Percentiles rank a stretch among this genome's conserved stretches.
Evolutionary conservation across 1,140 invertebrate species (phyloP).

Genomic region (Bactericera cockerelli): DNA sequence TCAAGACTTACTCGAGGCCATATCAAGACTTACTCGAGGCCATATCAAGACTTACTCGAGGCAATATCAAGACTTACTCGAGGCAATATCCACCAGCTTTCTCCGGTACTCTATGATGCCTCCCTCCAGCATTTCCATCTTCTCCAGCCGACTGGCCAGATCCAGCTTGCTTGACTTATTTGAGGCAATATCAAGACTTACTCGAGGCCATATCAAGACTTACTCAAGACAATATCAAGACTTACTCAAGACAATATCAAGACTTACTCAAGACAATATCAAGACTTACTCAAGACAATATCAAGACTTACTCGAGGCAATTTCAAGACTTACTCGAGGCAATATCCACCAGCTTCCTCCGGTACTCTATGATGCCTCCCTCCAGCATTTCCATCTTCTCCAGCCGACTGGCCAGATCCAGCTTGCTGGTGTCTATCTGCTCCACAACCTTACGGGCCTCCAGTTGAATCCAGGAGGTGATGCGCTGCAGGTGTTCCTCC

Average conservation of each 20-base stretch:
- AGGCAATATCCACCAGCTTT: background rate
- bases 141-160: background rate
- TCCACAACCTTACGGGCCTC: background rate
- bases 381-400: slow-evolving; percentile 7
- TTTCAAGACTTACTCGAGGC: background rate
- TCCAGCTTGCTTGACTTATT: background rate
- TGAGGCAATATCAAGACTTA: too few species aligned
- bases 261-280: too few species aligned
- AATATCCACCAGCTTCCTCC: background rate
- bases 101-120: background rate
- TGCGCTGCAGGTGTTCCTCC: background rate
- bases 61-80: too few species aligned
- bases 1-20: too few species aligned
- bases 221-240: too few species aligned
- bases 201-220: too few species aligned
- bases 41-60: too few species aligned
- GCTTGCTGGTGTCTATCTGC: slow-evolving; percentile 1
- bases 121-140: background rate
- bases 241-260: too few species aligned
- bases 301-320: too few species aligned
- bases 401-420: background rate
- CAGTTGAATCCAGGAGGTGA: background rate
- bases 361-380: slow-evolving; percentile 4
- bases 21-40: too few species aligned
- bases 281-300: too few species aligned